These are phyloP conservation scores for Parnassius mnemosyne DNA, from an alignment of 2,888 invertebrate species.

Conservation along the genomic window DNA sequence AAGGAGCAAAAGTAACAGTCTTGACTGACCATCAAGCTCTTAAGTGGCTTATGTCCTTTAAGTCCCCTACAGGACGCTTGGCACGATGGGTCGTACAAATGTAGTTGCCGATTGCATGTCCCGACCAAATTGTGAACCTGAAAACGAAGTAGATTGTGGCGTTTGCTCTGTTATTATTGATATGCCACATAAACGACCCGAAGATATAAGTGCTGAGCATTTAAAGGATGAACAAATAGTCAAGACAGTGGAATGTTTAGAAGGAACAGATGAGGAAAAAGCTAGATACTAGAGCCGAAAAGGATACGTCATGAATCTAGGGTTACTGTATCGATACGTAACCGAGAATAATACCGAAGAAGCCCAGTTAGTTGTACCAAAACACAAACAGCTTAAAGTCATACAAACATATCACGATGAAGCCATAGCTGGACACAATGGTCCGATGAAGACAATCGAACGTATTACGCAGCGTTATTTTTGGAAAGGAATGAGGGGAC, in stretches of 20 bases:
- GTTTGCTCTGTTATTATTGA: no score
- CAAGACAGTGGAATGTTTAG: no score
- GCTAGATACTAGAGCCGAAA: conserved; percentile 33
- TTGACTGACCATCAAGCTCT: conserved; percentile 61
- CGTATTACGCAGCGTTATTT: no score
- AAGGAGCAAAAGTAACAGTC: conserved; percentile 45
- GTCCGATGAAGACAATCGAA: conserved; percentile 20
- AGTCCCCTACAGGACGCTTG: conserved; percentile 53
- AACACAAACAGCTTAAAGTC: conserved; percentile 33
- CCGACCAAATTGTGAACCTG: conserved; percentile 1
- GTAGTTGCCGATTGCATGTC: conserved; percentile 50
- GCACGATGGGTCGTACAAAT: conserved; percentile 39
- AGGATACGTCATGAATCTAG: conserved; percentile 36
- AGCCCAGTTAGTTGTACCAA: conserved; percentile 35
- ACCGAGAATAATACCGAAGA: conserved; percentile 29
- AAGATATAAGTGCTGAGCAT: no score
- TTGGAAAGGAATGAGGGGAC: no score
- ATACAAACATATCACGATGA: conserved; percentile 32
- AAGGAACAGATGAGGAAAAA: no score
- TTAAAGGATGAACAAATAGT: no score
- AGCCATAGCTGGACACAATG: conserved; percentile 29
- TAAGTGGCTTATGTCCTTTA: conserved; percentile 53
- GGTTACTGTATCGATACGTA: conserved; percentile 33
- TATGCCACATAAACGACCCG: no score
- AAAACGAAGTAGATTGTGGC: conserved; percentile 10